A percentile compares a stretch with the other conserved stretches of the same genome.
phyloP scores from a whole-genome alignment of 2,888 invertebrate genomes.

The Lasioglossum vierecki region DNA sequence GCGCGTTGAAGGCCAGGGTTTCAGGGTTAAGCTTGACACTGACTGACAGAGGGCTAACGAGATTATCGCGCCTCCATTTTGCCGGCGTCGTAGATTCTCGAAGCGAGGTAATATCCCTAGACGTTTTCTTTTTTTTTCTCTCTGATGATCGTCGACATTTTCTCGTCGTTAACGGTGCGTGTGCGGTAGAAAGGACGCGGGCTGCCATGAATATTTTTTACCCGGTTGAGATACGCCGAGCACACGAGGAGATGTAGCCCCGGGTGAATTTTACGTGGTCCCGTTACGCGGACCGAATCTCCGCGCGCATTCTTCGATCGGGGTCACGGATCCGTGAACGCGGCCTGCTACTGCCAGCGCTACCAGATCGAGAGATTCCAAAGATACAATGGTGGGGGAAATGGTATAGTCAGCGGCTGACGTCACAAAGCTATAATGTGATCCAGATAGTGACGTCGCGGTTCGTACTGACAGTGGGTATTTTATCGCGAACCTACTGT shows the following conservation, averaged over 20 bases:
- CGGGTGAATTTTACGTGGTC: constrained; percentile 61
- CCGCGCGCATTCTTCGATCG: constrained; percentile 67
- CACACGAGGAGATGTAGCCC: neutral
- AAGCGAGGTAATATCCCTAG: neutral
- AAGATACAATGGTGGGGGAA: neutral
- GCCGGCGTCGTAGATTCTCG: neutral
- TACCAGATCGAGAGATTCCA: neutral
- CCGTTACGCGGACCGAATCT: constrained; percentile 69
- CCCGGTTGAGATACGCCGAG: neutral
- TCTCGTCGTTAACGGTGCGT: neutral
- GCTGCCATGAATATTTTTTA: neutral
- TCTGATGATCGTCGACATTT: neutral
- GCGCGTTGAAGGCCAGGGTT: neutral
- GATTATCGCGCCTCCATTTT: neutral
- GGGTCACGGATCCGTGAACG: constrained; percentile 64
- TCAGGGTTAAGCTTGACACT: neutral
- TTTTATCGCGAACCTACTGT: too few species aligned
- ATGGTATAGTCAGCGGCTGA: neutral
- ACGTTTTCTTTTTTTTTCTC: neutral
- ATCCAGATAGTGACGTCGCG: too few species aligned
- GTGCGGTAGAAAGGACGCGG: neutral
- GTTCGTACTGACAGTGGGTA: too few species aligned
- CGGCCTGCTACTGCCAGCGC: constrained; percentile 41
- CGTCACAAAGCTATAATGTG: too few species aligned
- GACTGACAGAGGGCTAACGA: neutral